Conservation (phyloP, 1,140 invertebrate genomes). For the Drosophila biarmipes region DNA sequence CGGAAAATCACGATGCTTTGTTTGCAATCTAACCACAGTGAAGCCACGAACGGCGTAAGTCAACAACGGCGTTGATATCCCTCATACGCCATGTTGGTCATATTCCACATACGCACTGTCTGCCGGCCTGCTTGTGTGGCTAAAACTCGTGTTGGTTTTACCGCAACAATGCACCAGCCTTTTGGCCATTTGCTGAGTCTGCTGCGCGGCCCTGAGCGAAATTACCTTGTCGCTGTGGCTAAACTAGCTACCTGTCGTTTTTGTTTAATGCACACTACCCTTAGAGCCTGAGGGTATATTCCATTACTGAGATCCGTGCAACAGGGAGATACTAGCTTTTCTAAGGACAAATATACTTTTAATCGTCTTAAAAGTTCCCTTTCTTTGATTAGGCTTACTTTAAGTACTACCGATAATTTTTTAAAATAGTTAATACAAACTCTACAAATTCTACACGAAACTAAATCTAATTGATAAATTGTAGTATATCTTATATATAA, state of each 20-base stretch:
- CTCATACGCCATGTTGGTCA: conserved; percentile 25
- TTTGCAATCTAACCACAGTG: conserved; percentile 13
- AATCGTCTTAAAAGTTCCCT: too few species aligned
- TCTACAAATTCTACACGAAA: too few species aligned
- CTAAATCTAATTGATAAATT: too few species aligned
- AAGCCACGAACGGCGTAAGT: not conserved
- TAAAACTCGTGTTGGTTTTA: not conserved
- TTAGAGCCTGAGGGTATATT: not conserved
- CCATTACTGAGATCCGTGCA: not conserved
- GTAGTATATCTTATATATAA: too few species aligned
- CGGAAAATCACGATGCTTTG: conserved; percentile 4
- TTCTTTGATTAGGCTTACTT: too few species aligned
- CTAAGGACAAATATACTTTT: too few species aligned
- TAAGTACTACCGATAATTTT: too few species aligned
- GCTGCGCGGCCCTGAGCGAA: not conserved
- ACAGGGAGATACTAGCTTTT: not conserved
- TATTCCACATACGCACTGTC: conserved; percentile 24
- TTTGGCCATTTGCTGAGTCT: conserved; percentile 1
- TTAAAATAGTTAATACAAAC: too few species aligned
- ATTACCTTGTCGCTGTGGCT: conserved; percentile 9
- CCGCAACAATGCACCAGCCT: conserved; percentile 4
- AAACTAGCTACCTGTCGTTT: not conserved
- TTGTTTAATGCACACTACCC: not conserved
- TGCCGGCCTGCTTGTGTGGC: not conserved
- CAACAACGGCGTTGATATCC: conserved; percentile 7